Conservation (phyloP, 2,888 invertebrate genomes). For the Cerastis leucographa region DNA sequence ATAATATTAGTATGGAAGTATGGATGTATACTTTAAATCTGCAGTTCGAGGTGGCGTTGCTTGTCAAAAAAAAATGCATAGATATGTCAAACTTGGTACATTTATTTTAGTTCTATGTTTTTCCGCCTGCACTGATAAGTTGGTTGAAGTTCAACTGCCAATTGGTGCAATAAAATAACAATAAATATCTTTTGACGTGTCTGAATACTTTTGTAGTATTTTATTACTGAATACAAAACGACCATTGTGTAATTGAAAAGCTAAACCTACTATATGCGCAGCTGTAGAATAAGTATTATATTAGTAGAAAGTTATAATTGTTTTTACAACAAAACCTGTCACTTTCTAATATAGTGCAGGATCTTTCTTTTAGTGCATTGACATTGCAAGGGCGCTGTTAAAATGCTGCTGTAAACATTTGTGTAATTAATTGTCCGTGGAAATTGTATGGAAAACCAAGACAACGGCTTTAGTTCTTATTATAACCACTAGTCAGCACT, state of each 20-base stretch:
- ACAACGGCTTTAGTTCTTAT: not conserved
- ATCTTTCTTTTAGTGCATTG: not conserved
- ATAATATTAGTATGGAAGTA: too few relatives aligned
- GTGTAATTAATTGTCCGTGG: not conserved
- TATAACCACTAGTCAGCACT: not conserved
- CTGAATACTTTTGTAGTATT: not conserved
- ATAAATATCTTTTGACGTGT: not conserved
- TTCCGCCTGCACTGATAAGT: too few relatives aligned
- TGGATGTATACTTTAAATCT: too few relatives aligned
- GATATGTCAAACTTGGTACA: too few relatives aligned
- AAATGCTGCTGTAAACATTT: not conserved
- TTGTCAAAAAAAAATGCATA: too few relatives aligned
- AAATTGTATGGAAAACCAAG: not conserved
- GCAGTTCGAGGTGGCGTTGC: too few relatives aligned
- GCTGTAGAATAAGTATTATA: slow-evolving; percentile 76
- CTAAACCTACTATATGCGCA: slow-evolving; percentile 73
- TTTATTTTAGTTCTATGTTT: too few relatives aligned
- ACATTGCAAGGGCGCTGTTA: not conserved
- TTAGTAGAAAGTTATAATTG: too few relatives aligned
- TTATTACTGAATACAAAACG: slow-evolving; percentile 1
- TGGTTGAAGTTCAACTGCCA: too few relatives aligned
- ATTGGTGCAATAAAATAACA: not conserved
- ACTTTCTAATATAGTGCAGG: not conserved
- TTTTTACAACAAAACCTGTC: slow-evolving; percentile 63
- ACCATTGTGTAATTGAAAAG: slow-evolving; percentile 11